Evolutionary conservation across 2,797 vertebrate species (phyloP).

Genomic region (Antrozous pallidus): DNA sequence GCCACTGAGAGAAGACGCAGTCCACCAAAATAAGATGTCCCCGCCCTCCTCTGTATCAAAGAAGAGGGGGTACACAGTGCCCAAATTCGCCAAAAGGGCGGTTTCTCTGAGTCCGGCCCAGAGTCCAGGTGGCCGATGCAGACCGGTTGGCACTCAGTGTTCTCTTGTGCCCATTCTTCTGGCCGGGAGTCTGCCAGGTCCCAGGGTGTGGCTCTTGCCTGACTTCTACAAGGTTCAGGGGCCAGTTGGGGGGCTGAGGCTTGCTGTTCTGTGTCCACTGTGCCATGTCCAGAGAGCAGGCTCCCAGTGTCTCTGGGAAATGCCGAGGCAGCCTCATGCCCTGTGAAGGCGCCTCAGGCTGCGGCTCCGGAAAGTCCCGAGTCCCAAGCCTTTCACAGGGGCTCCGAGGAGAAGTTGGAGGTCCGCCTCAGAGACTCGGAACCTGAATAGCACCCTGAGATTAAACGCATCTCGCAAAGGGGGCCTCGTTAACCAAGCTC

Average conservation of each 20-base stretch:
- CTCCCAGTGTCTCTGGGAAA: background rate
- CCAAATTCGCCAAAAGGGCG: background rate
- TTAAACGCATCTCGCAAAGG: background rate
- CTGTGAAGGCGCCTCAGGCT: background rate
- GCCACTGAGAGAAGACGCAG: background rate
- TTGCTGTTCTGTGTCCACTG: background rate
- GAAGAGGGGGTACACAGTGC: background rate
- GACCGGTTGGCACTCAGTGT: background rate
- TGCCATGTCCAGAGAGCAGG: background rate
- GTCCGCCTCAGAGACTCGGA: background rate
- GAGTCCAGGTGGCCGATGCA: background rate
- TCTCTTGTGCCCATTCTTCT: too few species aligned
- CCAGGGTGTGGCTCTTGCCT: background rate
- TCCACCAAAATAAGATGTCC: too few species aligned
- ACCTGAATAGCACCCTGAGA: background rate
- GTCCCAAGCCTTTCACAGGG: background rate
- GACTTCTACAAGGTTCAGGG: background rate
- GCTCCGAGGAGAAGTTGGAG: background rate
- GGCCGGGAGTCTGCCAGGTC: background rate
- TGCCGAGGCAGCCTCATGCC: background rate
- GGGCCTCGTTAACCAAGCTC: background rate
- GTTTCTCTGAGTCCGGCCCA: background rate
- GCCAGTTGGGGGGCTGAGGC: background rate
- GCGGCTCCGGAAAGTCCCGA: too few species aligned
- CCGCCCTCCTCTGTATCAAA: too few species aligned